These are phyloP conservation scores for Cynopterus brachyotis DNA, from an alignment of 2,113 vertebrate species.

Conservation along the genomic window DNA sequence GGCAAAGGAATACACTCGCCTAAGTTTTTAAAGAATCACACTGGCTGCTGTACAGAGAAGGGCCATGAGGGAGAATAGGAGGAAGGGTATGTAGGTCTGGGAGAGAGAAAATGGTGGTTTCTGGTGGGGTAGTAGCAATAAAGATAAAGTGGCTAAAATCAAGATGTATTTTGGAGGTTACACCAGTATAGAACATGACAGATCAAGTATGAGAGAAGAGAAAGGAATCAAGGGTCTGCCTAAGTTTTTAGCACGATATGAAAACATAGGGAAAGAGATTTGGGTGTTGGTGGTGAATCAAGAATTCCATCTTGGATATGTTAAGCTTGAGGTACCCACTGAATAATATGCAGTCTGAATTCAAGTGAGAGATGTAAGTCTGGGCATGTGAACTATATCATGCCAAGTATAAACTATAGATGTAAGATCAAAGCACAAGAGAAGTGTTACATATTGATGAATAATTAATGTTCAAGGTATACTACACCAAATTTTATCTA, in stretches of 20 bases:
- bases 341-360: background rate
- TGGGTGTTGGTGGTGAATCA: background rate
- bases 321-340: background rate
- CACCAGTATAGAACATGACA: background rate
- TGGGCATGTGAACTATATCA: background rate
- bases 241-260: background rate
- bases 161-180: background rate
- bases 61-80: background rate
- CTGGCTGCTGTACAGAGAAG: background rate
- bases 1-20: background rate
- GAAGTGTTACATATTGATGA: background rate
- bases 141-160: background rate
- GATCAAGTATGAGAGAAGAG: background rate
- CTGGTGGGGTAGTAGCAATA: background rate
- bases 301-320: background rate
- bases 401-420: background rate
- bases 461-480: background rate
- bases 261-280: background rate
- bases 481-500: background rate
- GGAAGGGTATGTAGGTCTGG: background rate
- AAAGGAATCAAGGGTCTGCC: background rate
- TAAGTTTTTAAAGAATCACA: conserved; percentile 4
- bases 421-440: conserved; percentile 3
- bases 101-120: background rate
- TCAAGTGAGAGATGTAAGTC: background rate